phyloP scores from a whole-genome alignment of 2,797 vertebrate species.

The Acanthis flammea region DNA sequence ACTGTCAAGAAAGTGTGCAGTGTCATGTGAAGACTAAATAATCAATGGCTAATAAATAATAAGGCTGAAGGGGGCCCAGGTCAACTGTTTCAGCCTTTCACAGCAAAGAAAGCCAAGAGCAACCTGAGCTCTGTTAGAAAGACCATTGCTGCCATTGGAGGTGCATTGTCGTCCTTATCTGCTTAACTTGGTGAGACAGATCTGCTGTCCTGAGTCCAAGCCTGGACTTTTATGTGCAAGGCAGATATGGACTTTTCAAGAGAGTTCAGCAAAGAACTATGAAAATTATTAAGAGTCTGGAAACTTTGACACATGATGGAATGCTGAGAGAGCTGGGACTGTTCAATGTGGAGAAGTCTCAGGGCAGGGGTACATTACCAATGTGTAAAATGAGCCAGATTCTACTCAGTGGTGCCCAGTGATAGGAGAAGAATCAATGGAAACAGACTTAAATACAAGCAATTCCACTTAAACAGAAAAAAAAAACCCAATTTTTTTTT shows the following conservation, averaged over 20 bases:
- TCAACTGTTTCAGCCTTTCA: neutral
- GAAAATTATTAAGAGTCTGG: neutral
- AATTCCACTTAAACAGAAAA: neutral
- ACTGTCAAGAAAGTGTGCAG: neutral
- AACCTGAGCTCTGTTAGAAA: neutral
- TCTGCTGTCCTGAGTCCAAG: neutral
- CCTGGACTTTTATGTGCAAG: neutral
- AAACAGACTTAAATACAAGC: neutral
- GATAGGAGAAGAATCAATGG: neutral
- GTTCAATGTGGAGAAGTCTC: neutral
- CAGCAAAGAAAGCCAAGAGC: neutral
- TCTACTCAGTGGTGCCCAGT: neutral
- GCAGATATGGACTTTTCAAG: neutral
- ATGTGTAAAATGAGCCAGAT: neutral
- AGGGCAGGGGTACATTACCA: neutral
- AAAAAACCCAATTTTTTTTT: neutral
- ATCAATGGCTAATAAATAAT: neutral
- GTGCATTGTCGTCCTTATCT: neutral
- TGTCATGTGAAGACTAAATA: neutral
- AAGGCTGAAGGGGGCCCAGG: neutral
- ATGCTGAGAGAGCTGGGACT: neutral
- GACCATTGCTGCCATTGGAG: accelerated
- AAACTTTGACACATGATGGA: neutral
- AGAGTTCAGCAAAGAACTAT: neutral
- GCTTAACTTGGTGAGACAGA: neutral